Evolutionary conservation across 2,113 vertebrate genomes (phyloP).

Genomic region (Cryptotis parvus): DNA sequence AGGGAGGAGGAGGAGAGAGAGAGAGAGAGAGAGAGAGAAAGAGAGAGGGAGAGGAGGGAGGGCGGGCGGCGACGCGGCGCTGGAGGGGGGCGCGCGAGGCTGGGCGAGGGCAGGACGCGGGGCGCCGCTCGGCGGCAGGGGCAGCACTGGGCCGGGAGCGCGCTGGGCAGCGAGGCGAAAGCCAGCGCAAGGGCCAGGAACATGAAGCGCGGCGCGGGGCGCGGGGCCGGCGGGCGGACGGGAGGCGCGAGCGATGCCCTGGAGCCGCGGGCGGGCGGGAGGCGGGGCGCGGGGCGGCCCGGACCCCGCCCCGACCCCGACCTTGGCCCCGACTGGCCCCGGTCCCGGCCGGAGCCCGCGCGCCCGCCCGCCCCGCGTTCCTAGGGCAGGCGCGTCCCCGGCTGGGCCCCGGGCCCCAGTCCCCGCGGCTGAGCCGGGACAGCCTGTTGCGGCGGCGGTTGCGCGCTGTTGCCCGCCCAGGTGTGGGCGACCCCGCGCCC

Average conservation of each 20-base stretch:
- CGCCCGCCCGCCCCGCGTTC: no score
- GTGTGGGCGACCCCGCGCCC: constrained; percentile 60
- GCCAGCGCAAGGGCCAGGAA: constrained; percentile 51
- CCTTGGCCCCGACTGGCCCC: no score
- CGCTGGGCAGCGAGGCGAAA: not conserved
- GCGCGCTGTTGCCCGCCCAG: no score
- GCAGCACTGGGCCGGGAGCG: not conserved
- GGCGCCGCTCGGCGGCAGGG: not conserved
- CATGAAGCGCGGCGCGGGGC: constrained; percentile 40
- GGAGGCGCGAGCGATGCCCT: constrained; percentile 31
- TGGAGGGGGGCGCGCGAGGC: constrained; percentile 3
- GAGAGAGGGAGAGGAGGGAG: not conserved
- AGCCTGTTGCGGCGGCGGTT: constrained; percentile 78
- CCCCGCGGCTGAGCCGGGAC: constrained; percentile 56
- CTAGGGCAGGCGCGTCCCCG: no score
- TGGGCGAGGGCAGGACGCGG: constrained; percentile 44
- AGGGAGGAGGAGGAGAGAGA: no score
- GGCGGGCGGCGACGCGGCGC: not conserved
- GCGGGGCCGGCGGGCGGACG: constrained; percentile 44
- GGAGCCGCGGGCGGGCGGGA: constrained; percentile 11
- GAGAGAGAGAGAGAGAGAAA: not conserved
- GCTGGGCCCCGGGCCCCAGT: not conserved
- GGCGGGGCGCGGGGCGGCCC: constrained; percentile 19
- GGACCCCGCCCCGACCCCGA: not conserved
- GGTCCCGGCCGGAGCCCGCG: constrained; percentile 26